phyloP scores from a whole-genome alignment of 1,140 invertebrate genomes.

The Drosophila littoralis region DNA sequence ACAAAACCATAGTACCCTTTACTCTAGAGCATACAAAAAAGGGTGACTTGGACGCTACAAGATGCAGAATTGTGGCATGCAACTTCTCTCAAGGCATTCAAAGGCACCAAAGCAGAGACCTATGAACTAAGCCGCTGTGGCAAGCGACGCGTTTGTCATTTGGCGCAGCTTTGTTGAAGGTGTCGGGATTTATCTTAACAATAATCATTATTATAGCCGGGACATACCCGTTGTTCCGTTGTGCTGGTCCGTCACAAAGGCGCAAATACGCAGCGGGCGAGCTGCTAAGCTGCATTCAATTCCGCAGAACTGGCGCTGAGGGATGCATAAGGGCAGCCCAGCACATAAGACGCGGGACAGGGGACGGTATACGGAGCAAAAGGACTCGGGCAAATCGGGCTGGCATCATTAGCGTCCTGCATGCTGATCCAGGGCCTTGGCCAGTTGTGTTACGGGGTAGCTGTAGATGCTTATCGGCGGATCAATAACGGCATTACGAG shows the following conservation, averaged over 20 bases:
- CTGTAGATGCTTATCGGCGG: slow-evolving; percentile 68
- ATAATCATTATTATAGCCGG: slow-evolving; percentile 76
- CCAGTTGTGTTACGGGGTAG: slow-evolving; percentile 51
- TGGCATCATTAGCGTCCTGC: slow-evolving; percentile 65
- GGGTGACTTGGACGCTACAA: slow-evolving; percentile 38
- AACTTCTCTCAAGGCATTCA: slow-evolving; percentile 1
- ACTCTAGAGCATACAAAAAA: neutral
- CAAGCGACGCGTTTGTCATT: slow-evolving; percentile 68
- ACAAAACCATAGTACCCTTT: too few relatives aligned
- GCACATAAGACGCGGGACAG: neutral
- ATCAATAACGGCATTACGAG: slow-evolving; percentile 73
- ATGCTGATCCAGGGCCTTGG: slow-evolving; percentile 20
- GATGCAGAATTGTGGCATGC: slow-evolving; percentile 9
- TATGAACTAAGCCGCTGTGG: slow-evolving; percentile 46
- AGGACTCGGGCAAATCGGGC: slow-evolving; percentile 1
- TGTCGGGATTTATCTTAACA: slow-evolving; percentile 81
- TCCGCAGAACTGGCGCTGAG: slow-evolving; percentile 47
- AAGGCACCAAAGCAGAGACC: neutral
- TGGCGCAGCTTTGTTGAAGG: slow-evolving; percentile 77
- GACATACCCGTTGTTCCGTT: slow-evolving; percentile 42
- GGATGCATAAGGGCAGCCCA: slow-evolving; percentile 39
- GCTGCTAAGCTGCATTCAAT: slow-evolving; percentile 77
- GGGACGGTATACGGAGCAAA: neutral
- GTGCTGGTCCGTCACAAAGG: slow-evolving; percentile 62
- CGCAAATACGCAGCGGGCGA: slow-evolving; percentile 80